Evolutionary conservation across 2,797 vertebrate species (phyloP), one percentile per base, ranked within the genome.

Genomic region (Centroberyx gerrardi): DNA sequence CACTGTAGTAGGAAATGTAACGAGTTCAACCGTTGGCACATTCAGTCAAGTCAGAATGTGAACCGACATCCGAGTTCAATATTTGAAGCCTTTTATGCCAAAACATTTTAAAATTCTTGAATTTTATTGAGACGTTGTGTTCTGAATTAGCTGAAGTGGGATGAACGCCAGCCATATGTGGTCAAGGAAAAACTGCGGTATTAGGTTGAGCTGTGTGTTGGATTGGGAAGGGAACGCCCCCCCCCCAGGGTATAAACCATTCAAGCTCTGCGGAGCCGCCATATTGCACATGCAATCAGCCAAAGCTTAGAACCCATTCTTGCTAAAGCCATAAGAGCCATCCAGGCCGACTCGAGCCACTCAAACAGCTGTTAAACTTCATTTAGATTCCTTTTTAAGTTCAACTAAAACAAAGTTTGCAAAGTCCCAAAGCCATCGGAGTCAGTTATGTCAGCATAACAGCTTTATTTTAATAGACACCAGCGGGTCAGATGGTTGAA

Each of bases 251-350:
- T 44, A 56, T 28, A 54, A 46, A n/a, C 18, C 0, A 52, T 33
- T 58, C 48, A 52, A 48, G 55, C 78, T 72, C 52, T 59, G 69
- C 44, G n/a, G 56, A 22, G n/a, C 51, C 44, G 59, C 48, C 80
- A 67, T 83, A 65, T 66, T 82, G 67, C 72, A 84, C 83, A 77
- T 44, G 49, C 77, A 76, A 64, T 85, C 71, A 86, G 83, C 88
- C 89, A 90, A 87, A 90, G 79, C 74, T 82, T 78, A n/a, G 36
- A 76, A 74, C 68, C 73, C 52, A 63, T 81, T 70, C 55, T 70
- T 63, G 68, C 65, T 82, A 17, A 90, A 90, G 83, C 88, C 90
- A 90, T 85, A 84, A 75, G 77, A 38, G 13, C 65, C 73, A 72
- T 44, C 38, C 40, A 49, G 62, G 63, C 29, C 8, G 51, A 55